A percentile compares a stretch with the other conserved stretches of the same genome.
Conservation (phyloP, 1,140 invertebrate species). For the Lepidurus arcticus region DNA sequence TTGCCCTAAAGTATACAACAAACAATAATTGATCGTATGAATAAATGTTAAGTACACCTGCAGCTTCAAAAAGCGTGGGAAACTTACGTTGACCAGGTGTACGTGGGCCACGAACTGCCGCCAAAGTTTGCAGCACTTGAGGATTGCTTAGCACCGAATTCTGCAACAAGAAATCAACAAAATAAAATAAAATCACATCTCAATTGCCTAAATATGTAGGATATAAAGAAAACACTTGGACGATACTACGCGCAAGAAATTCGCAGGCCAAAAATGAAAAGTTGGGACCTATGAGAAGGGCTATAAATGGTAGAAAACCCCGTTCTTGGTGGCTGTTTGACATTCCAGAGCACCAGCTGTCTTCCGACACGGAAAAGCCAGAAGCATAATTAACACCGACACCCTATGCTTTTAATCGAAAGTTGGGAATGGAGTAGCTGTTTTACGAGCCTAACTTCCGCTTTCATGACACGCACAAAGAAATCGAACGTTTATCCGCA, state of each 20-base stretch:
- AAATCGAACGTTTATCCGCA: background rate
- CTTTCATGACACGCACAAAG: background rate
- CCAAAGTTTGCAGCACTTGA: constrained; percentile 36
- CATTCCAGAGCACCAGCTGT: background rate
- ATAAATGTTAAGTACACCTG: background rate
- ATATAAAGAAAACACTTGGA: background rate
- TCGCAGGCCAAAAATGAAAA: background rate
- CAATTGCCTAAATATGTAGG: background rate
- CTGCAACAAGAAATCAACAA: constrained; percentile 26
- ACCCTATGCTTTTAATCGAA: background rate
- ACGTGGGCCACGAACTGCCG: constrained; percentile 32
- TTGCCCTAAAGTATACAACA: background rate
- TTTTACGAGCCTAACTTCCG: background rate
- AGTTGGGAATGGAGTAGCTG: background rate
- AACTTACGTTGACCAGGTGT: background rate
- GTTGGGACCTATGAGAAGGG: background rate
- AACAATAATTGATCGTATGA: background rate
- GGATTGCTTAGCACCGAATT: constrained; percentile 37
- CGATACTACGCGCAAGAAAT: background rate
- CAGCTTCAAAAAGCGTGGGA: background rate
- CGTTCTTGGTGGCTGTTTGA: background rate
- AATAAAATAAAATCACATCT: background rate
- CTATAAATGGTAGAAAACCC: background rate
- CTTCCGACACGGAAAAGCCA: background rate
- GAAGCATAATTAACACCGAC: background rate